Evolutionary conservation across 2,797 vertebrate genomes (phyloP).

Genomic region (Ptychadena robeensis): DNA sequence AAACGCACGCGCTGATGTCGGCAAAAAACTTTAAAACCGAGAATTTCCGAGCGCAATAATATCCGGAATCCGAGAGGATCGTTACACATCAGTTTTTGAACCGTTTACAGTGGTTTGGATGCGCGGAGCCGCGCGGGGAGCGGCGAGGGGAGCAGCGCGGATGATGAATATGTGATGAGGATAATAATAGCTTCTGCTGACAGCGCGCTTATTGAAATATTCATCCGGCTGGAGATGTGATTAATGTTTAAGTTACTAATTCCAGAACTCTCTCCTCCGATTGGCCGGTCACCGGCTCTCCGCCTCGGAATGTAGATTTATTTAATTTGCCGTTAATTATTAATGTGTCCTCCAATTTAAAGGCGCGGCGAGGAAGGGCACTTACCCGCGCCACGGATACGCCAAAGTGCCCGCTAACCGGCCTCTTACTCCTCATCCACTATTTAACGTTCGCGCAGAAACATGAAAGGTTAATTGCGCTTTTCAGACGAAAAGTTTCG

Average conservation of each 20-base stretch:
- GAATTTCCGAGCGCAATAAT: neutral
- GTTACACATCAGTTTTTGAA: conserved; percentile 43
- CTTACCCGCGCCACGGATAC: neutral
- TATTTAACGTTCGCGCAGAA: neutral
- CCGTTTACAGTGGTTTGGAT: conserved; percentile 46
- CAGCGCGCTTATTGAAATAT: conserved; percentile 55
- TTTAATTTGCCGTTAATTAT: conserved; percentile 56
- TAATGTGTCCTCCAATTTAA: conserved; percentile 52
- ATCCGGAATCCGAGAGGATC: neutral
- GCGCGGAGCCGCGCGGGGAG: conserved; percentile 43
- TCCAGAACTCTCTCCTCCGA: conserved; percentile 51
- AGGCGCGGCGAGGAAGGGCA: conserved; percentile 39
- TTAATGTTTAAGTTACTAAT: conserved; percentile 60
- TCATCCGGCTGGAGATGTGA: conserved; percentile 52
- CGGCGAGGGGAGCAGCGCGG: too few relatives aligned
- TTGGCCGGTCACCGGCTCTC: conserved; percentile 47
- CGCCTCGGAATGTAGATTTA: conserved; percentile 45
- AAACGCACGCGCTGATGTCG: neutral
- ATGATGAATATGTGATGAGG: conserved; percentile 57
- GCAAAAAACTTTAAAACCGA: neutral
- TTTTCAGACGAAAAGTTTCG: too few relatives aligned
- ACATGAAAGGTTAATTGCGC: neutral
- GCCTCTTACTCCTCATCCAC: neutral
- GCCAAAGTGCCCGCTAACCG: neutral
- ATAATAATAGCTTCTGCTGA: conserved; percentile 59